Evolutionary conservation across 2,113 vertebrate species (phyloP).

Genomic region (Eclectus roratus): DNA sequence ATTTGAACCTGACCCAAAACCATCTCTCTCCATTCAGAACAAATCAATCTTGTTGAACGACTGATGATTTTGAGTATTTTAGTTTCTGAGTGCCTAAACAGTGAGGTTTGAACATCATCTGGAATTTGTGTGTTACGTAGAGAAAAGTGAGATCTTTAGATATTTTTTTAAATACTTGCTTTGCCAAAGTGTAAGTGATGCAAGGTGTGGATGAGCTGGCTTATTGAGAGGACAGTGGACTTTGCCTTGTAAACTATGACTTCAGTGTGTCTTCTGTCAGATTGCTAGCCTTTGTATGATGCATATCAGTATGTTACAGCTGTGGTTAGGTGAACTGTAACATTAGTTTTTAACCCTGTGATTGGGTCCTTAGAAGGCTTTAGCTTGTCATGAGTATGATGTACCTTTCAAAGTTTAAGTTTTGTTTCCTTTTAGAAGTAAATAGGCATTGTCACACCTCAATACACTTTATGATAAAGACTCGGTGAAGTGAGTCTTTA

Average conservation of each 20-base stretch:
- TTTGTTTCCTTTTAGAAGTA: background rate
- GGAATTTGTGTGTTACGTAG: background rate
- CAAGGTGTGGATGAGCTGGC: background rate
- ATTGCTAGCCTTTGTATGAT: background rate
- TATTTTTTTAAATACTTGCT: background rate
- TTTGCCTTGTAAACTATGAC: background rate
- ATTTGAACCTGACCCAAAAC: constrained; percentile 5
- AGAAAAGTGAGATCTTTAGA: background rate
- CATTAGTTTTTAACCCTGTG: background rate
- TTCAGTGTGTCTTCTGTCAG: background rate
- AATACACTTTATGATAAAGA: background rate
- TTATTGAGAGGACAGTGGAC: background rate
- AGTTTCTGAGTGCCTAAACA: background rate
- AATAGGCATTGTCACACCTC: background rate
- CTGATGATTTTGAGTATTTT: background rate
- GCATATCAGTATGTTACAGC: background rate
- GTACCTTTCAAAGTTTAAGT: background rate
- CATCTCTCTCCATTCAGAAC: background rate
- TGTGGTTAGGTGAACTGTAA: background rate
- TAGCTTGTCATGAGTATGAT: background rate
- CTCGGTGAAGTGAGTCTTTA: background rate
- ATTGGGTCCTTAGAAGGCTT: background rate
- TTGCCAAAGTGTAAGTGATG: background rate
- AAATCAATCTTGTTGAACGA: background rate
- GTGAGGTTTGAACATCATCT: background rate